Evolutionary conservation across 2,888 invertebrate genomes (phyloP).

Genomic region (Neoitamus cyanurus): DNA sequence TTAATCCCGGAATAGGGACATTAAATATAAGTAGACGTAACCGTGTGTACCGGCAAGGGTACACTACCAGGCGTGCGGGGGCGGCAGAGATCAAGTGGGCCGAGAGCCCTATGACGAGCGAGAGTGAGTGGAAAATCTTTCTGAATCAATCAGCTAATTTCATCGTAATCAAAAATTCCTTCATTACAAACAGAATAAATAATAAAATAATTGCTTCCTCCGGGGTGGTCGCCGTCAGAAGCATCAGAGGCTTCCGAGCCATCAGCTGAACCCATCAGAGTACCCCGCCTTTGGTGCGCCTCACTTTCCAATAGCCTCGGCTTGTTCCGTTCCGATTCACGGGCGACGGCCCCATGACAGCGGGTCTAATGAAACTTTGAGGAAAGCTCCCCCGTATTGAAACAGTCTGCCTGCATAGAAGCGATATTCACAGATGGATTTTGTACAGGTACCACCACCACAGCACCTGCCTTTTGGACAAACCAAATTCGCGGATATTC

Average conservation of each 20-base stretch:
- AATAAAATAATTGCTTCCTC: constrained; percentile 54
- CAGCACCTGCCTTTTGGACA: background rate
- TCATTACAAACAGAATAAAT: constrained; percentile 55
- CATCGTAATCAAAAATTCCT: constrained; percentile 54
- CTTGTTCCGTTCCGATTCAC: background rate
- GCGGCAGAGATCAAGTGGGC: constrained; percentile 48
- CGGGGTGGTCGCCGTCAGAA: background rate
- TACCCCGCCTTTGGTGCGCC: background rate
- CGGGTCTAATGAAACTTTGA: background rate
- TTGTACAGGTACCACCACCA: background rate
- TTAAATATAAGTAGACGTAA: constrained; percentile 7
- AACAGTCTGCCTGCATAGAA: background rate
- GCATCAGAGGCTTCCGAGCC: background rate
- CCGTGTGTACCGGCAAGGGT: constrained; percentile 3
- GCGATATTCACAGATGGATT: background rate
- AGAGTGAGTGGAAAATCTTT: constrained; percentile 51
- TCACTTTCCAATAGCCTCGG: background rate
- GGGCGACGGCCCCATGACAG: background rate
- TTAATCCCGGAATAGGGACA: constrained; percentile 51
- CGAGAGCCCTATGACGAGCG: constrained; percentile 43
- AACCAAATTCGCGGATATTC: background rate
- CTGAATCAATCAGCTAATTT: constrained; percentile 55
- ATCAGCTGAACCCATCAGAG: background rate
- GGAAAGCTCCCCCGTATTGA: background rate
- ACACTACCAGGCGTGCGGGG: background rate